These are phyloP conservation scores for Drosophila robusta DNA, from an alignment of 2,888 invertebrate species.

Conservation along the genomic window DNA sequence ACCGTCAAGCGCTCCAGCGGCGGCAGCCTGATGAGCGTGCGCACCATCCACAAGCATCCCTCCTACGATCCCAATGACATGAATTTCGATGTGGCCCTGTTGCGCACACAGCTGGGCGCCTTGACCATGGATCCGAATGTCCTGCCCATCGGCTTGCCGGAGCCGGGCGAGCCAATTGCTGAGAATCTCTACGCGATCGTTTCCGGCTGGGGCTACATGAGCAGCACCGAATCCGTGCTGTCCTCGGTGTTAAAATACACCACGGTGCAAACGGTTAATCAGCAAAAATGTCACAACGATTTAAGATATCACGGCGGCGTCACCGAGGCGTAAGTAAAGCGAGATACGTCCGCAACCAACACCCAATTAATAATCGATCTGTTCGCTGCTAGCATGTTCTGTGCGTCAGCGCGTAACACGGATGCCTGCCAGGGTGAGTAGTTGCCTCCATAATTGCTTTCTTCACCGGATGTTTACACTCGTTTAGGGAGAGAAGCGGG, in stretches of 20 bases:
- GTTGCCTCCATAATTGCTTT: background rate
- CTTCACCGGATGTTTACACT: too few relatives aligned
- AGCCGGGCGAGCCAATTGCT: constrained; percentile 46
- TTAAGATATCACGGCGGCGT: constrained; percentile 77
- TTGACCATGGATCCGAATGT: constrained; percentile 66
- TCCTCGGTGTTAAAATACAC: constrained; percentile 79
- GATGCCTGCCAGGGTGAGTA: constrained; percentile 82
- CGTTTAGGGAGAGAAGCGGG: constrained; percentile 70
- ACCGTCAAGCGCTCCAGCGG: constrained; percentile 69
- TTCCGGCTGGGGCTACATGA: constrained; percentile 83
- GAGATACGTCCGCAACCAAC: constrained; percentile 13
- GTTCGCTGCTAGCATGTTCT: constrained; percentile 79
- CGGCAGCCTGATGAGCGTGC: constrained; percentile 70
- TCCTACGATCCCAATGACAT: constrained; percentile 77
- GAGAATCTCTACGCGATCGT: constrained; percentile 68
- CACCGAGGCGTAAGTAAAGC: constrained; percentile 79
- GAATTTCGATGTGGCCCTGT: constrained; percentile 82
- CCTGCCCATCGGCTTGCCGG: constrained; percentile 69
- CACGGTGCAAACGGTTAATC: constrained; percentile 77
- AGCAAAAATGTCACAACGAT: constrained; percentile 68
- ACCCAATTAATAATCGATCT: constrained; percentile 34
- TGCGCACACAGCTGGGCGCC: constrained; percentile 67
- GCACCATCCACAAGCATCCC: constrained; percentile 79
- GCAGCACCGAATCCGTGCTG: constrained; percentile 67
- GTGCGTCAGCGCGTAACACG: constrained; percentile 79